Evolutionary conservation across 2,113 vertebrate species (phyloP).

Genomic region (Pelecanoides urinatrix): DNA sequence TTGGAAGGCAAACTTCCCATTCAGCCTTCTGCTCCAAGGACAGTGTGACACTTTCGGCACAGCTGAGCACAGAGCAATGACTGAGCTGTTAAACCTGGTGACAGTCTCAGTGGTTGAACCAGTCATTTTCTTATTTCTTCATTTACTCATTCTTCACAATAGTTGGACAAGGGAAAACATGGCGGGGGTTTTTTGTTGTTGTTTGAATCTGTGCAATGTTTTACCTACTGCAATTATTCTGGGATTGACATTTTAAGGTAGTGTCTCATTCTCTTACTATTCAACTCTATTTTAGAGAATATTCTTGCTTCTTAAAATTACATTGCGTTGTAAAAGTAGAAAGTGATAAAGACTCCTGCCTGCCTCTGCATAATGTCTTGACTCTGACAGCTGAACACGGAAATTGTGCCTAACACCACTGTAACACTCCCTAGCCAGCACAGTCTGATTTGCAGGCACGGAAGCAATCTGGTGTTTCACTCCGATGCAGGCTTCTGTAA

Average conservation of each 20-base stretch:
- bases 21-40: neutral
- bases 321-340: neutral
- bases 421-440: neutral
- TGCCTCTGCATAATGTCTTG: neutral
- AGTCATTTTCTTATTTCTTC: neutral
- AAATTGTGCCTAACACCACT: neutral
- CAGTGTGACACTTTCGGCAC: neutral
- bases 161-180: neutral
- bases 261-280: neutral
- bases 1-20: neutral
- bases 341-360: neutral
- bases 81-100: neutral
- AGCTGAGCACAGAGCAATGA: neutral
- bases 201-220: neutral
- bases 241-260: neutral
- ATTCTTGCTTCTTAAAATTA: neutral
- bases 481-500: neutral
- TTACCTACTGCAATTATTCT: neutral
- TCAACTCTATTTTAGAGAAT: neutral
- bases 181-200: neutral
- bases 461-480: neutral
- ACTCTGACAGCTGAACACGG: accelerated
- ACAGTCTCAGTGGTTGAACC: neutral
- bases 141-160: neutral
- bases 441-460: neutral